Evolutionary conservation across 2,797 vertebrate genomes (phyloP), one percentile per base, ranked within the genome.

Genomic region (Melanotaenia pygmaea): DNA sequence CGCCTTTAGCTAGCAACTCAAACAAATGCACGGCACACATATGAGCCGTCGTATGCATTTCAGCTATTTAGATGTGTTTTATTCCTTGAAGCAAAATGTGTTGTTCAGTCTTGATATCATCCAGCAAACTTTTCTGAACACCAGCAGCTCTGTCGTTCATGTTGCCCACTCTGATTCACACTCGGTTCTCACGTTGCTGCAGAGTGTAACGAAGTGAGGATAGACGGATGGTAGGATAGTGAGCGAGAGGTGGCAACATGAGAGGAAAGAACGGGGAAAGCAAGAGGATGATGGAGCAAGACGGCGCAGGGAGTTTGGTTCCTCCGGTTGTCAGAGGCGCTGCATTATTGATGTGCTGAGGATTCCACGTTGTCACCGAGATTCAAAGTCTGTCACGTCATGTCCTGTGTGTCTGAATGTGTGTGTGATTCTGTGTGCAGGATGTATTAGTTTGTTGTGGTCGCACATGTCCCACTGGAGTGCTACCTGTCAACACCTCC

Each of bases 281-380:
- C 2, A 37, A 56, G 69, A 54, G 74, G 72, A 85, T 83, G 86
- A 86, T 73, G 74, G 79, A 83, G 82, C 47, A 70, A 82, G 79
- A 76, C 30, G 64, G 81, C 57, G 64, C 20, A 20, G 72, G 70
- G 80, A 76, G 80, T 89, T 91, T 89, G 88, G 92, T 88, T 88
- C 85, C 82, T 75, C 56, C 72, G 62, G 73, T 89, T 91, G 91
- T 91, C 89, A 84, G 75, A 88, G 81, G 63, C 51, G 66, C 78
- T 93, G 89, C 88, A 93, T 93, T 93, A 93, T 93, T 93, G 91
- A 93, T 93, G 90, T 60, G 71, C 75, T 64, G 81, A 85, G 90
- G 85, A 80, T 86, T 84, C 76, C 80, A 79, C 78, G 58, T 76
- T 86, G 90, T 88, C 74, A 61, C 79, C 8, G 62, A 87, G 82